Conservation (phyloP, 2,888 invertebrate species). For the Lycocerus yunnanus region DNA sequence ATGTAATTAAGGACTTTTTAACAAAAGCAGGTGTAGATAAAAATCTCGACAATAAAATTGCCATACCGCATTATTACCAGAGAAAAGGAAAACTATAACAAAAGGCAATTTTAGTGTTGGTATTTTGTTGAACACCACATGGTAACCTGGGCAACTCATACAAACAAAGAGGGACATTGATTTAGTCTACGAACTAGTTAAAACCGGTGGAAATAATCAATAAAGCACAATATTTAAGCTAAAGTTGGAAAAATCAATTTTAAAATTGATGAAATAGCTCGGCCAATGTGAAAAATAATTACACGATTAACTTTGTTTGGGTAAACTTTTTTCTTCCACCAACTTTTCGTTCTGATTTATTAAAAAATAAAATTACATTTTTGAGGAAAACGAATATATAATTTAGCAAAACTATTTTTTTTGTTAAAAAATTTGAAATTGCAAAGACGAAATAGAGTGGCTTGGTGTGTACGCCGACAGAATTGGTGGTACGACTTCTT, state of each 20-base stretch:
- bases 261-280: constrained; percentile 20
- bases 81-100: constrained; percentile 46
- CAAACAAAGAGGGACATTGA: constrained; percentile 53
- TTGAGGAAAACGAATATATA: too few species aligned
- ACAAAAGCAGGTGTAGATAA: constrained; percentile 28
- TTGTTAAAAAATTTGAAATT: too few species aligned
- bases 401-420: too few species aligned
- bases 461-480: too few species aligned
- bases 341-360: not conserved
- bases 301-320: not conserved
- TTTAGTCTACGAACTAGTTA: constrained; percentile 47
- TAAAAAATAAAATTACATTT: not conserved
- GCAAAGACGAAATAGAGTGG: too few species aligned
- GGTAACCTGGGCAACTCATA: constrained; percentile 52
- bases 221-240: constrained; percentile 35
- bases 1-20: constrained; percentile 25
- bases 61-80: constrained; percentile 45
- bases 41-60: constrained; percentile 33
- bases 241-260: constrained; percentile 40
- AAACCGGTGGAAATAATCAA: constrained; percentile 42
- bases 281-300: not conserved
- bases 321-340: not conserved
- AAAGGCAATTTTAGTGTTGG: constrained; percentile 47
- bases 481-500: too few species aligned
- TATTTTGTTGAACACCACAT: constrained; percentile 44